Evolutionary conservation across 2,797 vertebrate species (phyloP), one percentile per base, ranked within the genome.

Genomic region (Ceryle rudis): DNA sequence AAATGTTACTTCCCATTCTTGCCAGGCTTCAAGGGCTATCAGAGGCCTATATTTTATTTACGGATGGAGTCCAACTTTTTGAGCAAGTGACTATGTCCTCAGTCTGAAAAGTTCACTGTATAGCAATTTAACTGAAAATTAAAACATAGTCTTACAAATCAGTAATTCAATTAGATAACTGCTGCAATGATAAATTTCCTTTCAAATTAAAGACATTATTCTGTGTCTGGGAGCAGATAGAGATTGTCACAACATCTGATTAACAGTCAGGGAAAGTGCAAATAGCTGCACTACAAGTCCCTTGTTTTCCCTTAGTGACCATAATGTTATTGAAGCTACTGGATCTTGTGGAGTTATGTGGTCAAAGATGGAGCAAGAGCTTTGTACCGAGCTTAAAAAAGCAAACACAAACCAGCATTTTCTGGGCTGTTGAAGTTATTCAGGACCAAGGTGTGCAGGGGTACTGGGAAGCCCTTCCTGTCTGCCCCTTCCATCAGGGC

Each of bases 11-110:
- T 94, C 49, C 60, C 93, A 39, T 83, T 67, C 95, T 90, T 71
- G n/a, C 73, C 75, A 94, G 92, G 82, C 89, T 96, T 95, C 46
- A 26, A 81, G 80, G 79, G 73, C 51, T 86, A 4, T 93, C 75
- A 85, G 82, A 92, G 52, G 58, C 60, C 62, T 94, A 29, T 97
- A 16, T 97, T 97, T 97, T 97, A 97, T 97, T 98, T 96, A 96
- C n/a, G 55, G 75, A 44, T 82, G 42, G 79, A 94, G 29, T 51
- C 95, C 74, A 94, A 9, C 49, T 41, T 93, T 97, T 90, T 88
- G 75, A 93, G 60, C 54, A 71, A 91, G 64, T 18, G 54, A 84
- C 41, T 6, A 8, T 26, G 58, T 92, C 64, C 81, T 84, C 51
- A 41, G 61, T 94, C 95, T 96, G 72, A 89, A 96, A 86, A 93